These are phyloP conservation scores for Pocillopora verrucosa DNA, from an alignment of 64 coral and sea anemone genomes.

Conservation along the genomic window DNA sequence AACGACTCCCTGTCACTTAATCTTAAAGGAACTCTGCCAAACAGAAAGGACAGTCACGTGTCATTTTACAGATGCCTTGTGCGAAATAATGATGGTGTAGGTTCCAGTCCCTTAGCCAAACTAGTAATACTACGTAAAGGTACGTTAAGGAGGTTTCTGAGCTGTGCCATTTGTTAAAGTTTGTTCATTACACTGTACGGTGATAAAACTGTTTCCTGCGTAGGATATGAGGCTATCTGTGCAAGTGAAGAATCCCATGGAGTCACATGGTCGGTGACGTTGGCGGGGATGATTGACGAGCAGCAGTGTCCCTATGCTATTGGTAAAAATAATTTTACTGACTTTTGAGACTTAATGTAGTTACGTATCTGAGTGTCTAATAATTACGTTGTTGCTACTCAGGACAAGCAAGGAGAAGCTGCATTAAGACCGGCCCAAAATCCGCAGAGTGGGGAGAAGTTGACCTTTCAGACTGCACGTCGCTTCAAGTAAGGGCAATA, in stretches of 20 bases:
- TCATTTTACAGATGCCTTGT: not conserved
- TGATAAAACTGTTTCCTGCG: not conserved
- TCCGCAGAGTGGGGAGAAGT: not conserved
- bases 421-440: not conserved
- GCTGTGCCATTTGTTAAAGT: not conserved
- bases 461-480: constrained; percentile 2
- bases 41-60: not conserved
- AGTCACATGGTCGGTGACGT: not conserved
- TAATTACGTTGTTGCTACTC: not conserved
- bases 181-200: not conserved
- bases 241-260: not conserved
- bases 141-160: not conserved
- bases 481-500: not conserved
- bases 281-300: not conserved
- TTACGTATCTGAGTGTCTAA: not conserved
- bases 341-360: not conserved
- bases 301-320: not conserved
- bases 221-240: not conserved
- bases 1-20: not conserved
- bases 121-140: not conserved
- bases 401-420: not conserved
- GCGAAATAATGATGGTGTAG: not conserved
- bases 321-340: not conserved
- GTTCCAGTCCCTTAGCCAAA: not conserved
- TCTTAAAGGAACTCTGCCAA: not conserved